Base-by-base conservation (phyloP, 2,113 vertebrate genomes). In the Tupaia tana region DNA sequence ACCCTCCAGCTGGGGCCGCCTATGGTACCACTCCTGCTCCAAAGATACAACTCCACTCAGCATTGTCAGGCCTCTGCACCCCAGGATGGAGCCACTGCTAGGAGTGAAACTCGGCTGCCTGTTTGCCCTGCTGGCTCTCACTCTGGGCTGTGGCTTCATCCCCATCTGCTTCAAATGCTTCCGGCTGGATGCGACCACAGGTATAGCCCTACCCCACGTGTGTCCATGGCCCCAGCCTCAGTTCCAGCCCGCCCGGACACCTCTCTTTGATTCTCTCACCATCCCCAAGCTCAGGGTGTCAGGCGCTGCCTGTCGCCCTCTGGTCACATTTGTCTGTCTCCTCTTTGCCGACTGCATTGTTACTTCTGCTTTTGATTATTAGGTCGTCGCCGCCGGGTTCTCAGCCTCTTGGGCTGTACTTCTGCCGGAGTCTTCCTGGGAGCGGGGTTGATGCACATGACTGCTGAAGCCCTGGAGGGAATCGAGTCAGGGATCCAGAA, bases 341-440 rank as follows among this genome's bases (percentile, higher is more conserved):
- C 34, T 75, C 67, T 15, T 7, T 70, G 69, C 59, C 84, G 63
- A 58, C 54, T 88, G 64, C 14, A 83, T 64, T n/a, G 11, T 78
- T 63, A 95, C 79, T 75, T 31, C 31, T 54, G 24, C 63, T 71
- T 71, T 56, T n/a, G n/a, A n/a, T 64, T 29, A 8, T 31, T 87
- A 98, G 98, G 98, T 70, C 89, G 43, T 66, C 98, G 96, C 70
- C 96, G 77, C 31, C 81, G 77, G n/a, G 63, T 98, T 29, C 97
- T 98, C 59, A 96, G 95, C 90, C 82, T 98, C 63, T 95, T 98
- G 52, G 97, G 98, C 88, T 98, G 98, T 9, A 34, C 92, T 25
- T 97, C 98, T n/a, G 98, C 98, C 0, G 98, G 98, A 1, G 92
- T 98, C 24, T 98, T 98, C 89, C 92, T 98, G 67, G 98, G 98